A percentile compares a stretch with the other conserved stretches of the same genome.
These are phyloP conservation scores for Bombus confusus DNA, from an alignment of 1,140 invertebrate genomes.

Conservation along the genomic window DNA sequence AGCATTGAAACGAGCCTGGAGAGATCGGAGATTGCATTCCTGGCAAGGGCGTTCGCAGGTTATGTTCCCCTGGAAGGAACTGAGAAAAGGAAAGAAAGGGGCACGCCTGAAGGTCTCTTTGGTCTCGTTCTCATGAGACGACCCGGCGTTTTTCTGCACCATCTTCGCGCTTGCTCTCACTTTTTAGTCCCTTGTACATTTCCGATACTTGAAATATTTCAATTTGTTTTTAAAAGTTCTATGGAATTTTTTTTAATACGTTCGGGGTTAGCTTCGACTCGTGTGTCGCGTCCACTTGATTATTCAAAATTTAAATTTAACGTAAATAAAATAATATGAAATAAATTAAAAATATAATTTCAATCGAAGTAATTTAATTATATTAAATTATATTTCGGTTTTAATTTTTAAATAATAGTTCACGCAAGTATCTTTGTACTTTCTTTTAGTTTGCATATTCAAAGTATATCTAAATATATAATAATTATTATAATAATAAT, in stretches of 20 bases:
- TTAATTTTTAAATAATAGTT: no score
- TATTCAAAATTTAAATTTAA: no score
- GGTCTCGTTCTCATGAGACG: neutral
- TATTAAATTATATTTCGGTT: no score
- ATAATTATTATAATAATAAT: no score
- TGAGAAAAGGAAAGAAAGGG: neutral
- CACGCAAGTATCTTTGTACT: no score
- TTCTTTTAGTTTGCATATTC: no score
- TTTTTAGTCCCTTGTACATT: neutral
- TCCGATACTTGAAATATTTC: neutral
- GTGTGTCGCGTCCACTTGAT: no score
- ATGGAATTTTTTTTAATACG: neutral
- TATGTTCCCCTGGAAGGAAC: constrained; percentile 13
- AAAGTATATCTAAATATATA: no score
- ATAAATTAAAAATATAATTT: no score
- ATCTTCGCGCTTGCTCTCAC: neutral
- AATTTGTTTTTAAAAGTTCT: neutral
- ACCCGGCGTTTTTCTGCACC: neutral
- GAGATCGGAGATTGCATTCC: constrained; percentile 54
- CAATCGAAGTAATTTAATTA: no score
- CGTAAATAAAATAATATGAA: neutral
- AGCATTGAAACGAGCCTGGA: constrained; percentile 19
- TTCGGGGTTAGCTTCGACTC: no score
- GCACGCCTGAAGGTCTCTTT: neutral
- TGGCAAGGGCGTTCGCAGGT: constrained; percentile 46